A percentile compares a stretch with the other conserved stretches of the same genome.
Evolutionary conservation across 2,888 invertebrate genomes (phyloP).

Genomic region (Autographa pulchrina): DNA sequence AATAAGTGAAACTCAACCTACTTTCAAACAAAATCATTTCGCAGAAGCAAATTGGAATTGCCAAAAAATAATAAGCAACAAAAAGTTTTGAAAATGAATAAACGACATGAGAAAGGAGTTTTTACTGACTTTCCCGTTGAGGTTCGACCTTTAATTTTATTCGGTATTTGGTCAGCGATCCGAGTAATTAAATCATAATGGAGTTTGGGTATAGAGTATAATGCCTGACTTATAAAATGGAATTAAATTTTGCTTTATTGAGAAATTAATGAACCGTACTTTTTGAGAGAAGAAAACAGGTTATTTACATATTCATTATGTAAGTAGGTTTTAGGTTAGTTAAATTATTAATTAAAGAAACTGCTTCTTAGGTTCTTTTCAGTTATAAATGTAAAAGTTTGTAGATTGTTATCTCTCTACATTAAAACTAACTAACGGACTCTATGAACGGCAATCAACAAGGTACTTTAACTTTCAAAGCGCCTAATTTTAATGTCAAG

Average conservation of each 20-base stretch:
- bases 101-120: conserved; percentile 30
- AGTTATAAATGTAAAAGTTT: no score
- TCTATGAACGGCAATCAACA: no score
- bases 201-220: conserved; percentile 21
- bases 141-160: conserved; percentile 8
- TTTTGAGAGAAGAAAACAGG: background rate
- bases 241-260: conserved; percentile 4
- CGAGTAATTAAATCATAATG: conserved; percentile 22
- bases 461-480: no score
- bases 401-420: no score
- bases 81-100: conserved; percentile 36
- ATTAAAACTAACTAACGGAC: no score
- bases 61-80: conserved; percentile 38
- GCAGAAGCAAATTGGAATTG: conserved; percentile 50
- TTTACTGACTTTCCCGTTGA: conserved; percentile 12
- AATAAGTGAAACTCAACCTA: conserved; percentile 34
- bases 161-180: conserved; percentile 12
- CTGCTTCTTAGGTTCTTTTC: no score
- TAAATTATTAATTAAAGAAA: no score
- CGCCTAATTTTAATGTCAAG: no score
- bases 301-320: background rate
- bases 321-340: background rate
- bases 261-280: background rate
- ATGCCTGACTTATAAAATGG: conserved; percentile 3
- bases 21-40: conserved; percentile 23